These are phyloP conservation scores for Poeciliopsis infans DNA, from an alignment of 2,797 vertebrate species.

Conservation along the genomic window DNA sequence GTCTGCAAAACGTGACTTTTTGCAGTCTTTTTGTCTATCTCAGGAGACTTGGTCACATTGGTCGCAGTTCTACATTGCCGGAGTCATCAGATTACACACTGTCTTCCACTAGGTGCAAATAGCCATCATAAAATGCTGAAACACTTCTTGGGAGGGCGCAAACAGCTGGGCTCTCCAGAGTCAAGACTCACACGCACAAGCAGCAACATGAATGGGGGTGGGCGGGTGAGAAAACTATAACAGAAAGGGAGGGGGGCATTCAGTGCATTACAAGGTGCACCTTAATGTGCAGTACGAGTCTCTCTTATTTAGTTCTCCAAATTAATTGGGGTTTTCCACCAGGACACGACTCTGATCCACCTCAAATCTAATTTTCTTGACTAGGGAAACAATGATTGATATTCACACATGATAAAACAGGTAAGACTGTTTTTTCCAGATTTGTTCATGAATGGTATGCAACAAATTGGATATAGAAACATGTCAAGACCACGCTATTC, in stretches of 20 bases:
- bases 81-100: slow-evolving; percentile 82
- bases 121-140: slow-evolving; percentile 82
- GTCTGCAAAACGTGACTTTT: background rate
- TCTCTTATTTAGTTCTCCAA: slow-evolving; percentile 23
- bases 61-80: slow-evolving; percentile 72
- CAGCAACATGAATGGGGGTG: slow-evolving; percentile 66
- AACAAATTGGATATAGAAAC: slow-evolving; percentile 34
- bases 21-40: slow-evolving; percentile 26
- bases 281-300: slow-evolving; percentile 52
- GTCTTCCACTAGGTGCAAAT: slow-evolving; percentile 78
- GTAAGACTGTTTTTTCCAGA: slow-evolving; percentile 3
- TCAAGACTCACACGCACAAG: slow-evolving; percentile 78
- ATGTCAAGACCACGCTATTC: slow-evolving; percentile 61
- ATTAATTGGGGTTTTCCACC: slow-evolving; percentile 41
- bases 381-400: slow-evolving; percentile 3
- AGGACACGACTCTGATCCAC: background rate
- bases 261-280: slow-evolving; percentile 68
- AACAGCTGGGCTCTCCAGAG: slow-evolving; percentile 80
- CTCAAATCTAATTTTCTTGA: slow-evolving; percentile 9
- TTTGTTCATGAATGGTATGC: slow-evolving; percentile 28
- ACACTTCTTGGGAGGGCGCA: slow-evolving; percentile 82
- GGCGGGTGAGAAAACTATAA: slow-evolving; percentile 35
- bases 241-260: slow-evolving; percentile 60
- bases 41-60: slow-evolving; percentile 68
- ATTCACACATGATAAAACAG: slow-evolving; percentile 15